Evolutionary conservation across 2,113 vertebrate genomes (phyloP), one percentile per base, ranked within the genome.

Genomic region (Pteronura brasiliensis): DNA sequence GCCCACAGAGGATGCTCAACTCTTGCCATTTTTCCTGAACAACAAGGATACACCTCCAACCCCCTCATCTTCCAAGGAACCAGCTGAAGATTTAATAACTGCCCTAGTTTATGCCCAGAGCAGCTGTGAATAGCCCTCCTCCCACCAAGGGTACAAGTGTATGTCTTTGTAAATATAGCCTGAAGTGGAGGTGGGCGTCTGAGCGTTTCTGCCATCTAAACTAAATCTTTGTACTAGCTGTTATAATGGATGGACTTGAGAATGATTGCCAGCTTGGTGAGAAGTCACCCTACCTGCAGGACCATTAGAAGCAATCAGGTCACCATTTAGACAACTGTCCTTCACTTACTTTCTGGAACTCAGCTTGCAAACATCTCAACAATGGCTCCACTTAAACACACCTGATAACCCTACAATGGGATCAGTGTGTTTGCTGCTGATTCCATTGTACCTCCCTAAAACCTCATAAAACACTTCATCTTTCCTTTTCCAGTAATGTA

Each of bases 111-210:
- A 27, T 69, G 7, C 7, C 8, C n/a, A 15, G 3, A 52, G 23
- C 3, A 36, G 39, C 10, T 77, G 27, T 11, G 21, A 77, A 42
- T 10, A 61, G 10, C 13, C 23, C 34, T 47, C 11, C 25, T 59
- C 55, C 86, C 14, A 61, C 34, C 71, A 21, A 52, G 3, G 44
- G 14, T 52, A 15, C 10, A 36, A 1, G 5, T 14, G 7, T 3
- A 1, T 44, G 23, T 61, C 42, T 79, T 59, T 88, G 17, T 84
- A 86, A 71, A 69, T 7, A 44, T 3, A 65, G 31, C 44, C 23
- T 52, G 42, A 91, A 44, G 4, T 34, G 4, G 4, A 1, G 1
- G 21, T 12, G 3, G 6, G 5, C 0, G 0, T n/a, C 4, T 34
- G 27, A 31, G 23, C 21, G 13, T 3, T 76, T 90, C 29, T 42